A percentile compares a stretch with the other conserved stretches of the same genome.
Evolutionary conservation across 2,888 invertebrate genomes (phyloP).

Genomic region (Himalopsyche tibetana): DNA sequence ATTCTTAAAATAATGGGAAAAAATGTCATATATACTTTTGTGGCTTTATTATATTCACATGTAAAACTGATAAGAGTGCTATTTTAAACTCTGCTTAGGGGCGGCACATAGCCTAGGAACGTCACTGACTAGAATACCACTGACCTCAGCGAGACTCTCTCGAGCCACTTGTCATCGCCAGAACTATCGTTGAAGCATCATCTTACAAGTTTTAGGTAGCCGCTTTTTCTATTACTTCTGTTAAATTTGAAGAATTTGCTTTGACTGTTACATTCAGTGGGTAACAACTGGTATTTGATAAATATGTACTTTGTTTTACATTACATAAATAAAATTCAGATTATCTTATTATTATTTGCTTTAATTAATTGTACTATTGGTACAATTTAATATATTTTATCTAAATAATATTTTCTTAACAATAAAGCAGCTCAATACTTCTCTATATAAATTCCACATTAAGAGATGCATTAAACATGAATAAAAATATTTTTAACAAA

Average conservation of each 20-base stretch:
- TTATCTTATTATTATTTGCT: conserved; percentile 50
- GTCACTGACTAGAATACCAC: no score
- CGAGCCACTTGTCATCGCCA: conserved; percentile 29
- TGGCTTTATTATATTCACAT: no score
- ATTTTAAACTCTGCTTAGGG: no score
- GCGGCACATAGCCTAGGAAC: no score
- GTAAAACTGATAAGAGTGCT: no score
- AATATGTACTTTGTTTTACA: background rate
- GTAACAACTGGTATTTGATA: background rate
- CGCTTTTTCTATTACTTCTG: background rate
- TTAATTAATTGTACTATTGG: conserved; percentile 52
- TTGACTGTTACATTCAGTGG: background rate
- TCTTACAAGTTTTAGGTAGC: background rate
- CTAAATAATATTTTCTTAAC: conserved; percentile 47
- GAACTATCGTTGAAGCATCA: conserved; percentile 36
- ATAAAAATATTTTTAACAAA: conserved; percentile 55
- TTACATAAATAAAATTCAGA: conserved; percentile 5
- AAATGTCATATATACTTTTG: no score
- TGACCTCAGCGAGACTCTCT: no score
- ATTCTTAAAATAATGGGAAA: no score
- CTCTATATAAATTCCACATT: conserved; percentile 44
- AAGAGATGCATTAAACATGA: conserved; percentile 47
- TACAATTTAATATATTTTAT: conserved; percentile 52
- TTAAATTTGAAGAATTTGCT: conserved; percentile 1
- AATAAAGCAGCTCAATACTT: conserved; percentile 45